A percentile compares a stretch with the other conserved stretches of the same genome.
phyloP scores from a whole-genome alignment of 2,888 invertebrate species.

The Podabrus alpinus region DNA sequence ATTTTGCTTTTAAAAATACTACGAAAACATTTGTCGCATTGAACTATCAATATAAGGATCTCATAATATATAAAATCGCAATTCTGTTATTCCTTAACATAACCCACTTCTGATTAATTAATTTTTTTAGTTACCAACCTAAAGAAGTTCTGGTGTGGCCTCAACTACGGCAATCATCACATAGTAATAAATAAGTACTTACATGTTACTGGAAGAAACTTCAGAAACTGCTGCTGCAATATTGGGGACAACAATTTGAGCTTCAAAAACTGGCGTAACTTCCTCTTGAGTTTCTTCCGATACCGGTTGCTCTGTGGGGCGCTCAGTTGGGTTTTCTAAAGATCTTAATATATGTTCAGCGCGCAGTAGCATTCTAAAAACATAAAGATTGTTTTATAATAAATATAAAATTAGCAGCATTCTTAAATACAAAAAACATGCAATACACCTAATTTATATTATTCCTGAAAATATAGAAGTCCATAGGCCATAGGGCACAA shows the following conservation, averaged over 20 bases:
- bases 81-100: too few species aligned
- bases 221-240: background rate
- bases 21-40: too few species aligned
- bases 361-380: constrained; percentile 55
- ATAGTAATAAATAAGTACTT: background rate
- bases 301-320: constrained; percentile 41
- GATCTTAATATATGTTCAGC: constrained; percentile 56
- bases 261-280: constrained; percentile 55
- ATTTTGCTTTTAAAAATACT: too few species aligned
- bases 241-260: constrained; percentile 51
- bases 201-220: background rate
- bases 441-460: too few species aligned
- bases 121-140: too few species aligned
- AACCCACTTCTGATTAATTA: too few species aligned
- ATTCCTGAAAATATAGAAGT: too few species aligned
- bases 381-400: background rate
- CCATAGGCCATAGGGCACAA: too few species aligned
- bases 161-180: too few species aligned
- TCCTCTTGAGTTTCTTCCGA: constrained; percentile 52
- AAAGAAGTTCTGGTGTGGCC: too few species aligned
- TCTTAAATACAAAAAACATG: background rate
- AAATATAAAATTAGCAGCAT: background rate
- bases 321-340: constrained; percentile 54
- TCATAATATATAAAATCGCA: too few species aligned
- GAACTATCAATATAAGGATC: too few species aligned